phyloP scores from a whole-genome alignment of 1,140 invertebrate genomes.

The Gonioctena quinquepunctata region DNA sequence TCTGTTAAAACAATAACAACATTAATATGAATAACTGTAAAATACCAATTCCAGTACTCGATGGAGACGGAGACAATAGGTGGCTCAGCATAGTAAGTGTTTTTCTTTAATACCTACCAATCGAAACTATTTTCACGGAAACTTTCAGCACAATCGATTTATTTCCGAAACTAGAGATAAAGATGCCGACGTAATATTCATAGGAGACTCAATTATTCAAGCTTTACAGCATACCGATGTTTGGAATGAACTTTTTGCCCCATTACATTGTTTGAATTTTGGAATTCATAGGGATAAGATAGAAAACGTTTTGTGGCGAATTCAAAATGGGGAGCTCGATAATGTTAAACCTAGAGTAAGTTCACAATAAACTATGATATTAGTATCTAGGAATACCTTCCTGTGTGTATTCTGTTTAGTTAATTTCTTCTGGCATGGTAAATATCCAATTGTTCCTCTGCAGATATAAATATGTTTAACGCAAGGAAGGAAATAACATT shows the following conservation, averaged over 20 bases:
- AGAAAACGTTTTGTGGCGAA: conserved; percentile 86
- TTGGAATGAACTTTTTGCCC: conserved; percentile 85
- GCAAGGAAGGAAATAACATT: too few species aligned
- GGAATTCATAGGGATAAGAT: conserved; percentile 86
- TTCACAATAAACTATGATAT: too few species aligned
- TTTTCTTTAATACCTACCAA: neutral
- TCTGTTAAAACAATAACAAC: too few species aligned
- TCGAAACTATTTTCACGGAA: conserved; percentile 1
- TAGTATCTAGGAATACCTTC: too few species aligned
- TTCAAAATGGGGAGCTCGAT: conserved; percentile 86
- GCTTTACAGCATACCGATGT: conserved; percentile 77
- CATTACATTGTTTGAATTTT: conserved; percentile 87
- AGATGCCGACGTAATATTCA: conserved; percentile 89
- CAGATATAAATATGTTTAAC: too few species aligned
- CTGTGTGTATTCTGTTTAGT: too few species aligned
- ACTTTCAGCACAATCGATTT: conserved; percentile 79
- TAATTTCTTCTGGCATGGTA: too few species aligned
- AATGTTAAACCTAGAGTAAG: conserved; percentile 81
- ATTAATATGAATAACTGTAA: too few species aligned
- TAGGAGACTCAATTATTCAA: conserved; percentile 85
- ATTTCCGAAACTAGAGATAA: conserved; percentile 78
- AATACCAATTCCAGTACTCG: conserved; percentile 46
- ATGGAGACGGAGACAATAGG: conserved; percentile 52
- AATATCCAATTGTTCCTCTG: too few species aligned
- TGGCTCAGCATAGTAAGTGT: conserved; percentile 55